Percentiles rank a stretch among this genome's conserved stretches.
Evolutionary conservation across 1,140 invertebrate species (phyloP).

Genomic region (Pachypeltis micranthus): DNA sequence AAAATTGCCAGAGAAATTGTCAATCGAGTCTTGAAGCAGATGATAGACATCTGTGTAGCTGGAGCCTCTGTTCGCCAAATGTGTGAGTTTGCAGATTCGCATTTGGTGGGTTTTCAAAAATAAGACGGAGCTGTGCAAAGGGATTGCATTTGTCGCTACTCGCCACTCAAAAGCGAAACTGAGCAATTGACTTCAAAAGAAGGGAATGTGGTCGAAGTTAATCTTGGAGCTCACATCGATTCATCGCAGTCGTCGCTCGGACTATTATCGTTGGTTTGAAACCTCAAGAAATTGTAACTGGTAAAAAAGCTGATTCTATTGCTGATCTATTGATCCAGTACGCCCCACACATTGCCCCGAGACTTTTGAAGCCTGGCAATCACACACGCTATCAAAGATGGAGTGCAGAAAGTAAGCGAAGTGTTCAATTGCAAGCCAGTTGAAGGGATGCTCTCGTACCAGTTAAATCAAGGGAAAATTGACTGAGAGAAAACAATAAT

Average conservation of each 20-base stretch:
- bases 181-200: constrained; percentile 71
- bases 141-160: constrained; percentile 98
- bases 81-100: constrained; percentile 83
- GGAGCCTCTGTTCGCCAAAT: constrained; percentile 82
- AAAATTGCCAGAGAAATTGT: no score
- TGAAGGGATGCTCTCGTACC: constrained; percentile 97
- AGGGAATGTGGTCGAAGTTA: constrained; percentile 95
- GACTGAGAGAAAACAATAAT: constrained; percentile 99
- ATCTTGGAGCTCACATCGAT: constrained; percentile 94
- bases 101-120: constrained; percentile 91
- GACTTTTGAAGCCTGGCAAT: constrained; percentile 82
- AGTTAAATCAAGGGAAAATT: constrained; percentile 90
- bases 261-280: constrained; percentile 81
- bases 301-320: constrained; percentile 90
- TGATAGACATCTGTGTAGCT: constrained; percentile 75
- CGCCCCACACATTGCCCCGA: constrained; percentile 85
- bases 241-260: constrained; percentile 95
- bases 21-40: constrained; percentile 73
- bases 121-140: constrained; percentile 95
- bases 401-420: constrained; percentile 85
- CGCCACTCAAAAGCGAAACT: constrained; percentile 83
- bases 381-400: constrained; percentile 85
- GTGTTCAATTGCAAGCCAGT: constrained; percentile 93
- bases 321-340: constrained; percentile 86
- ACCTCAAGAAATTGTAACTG: constrained; percentile 56